phyloP scores from a whole-genome alignment of 2,113 vertebrate genomes.

The Laterallus jamaicensis region DNA sequence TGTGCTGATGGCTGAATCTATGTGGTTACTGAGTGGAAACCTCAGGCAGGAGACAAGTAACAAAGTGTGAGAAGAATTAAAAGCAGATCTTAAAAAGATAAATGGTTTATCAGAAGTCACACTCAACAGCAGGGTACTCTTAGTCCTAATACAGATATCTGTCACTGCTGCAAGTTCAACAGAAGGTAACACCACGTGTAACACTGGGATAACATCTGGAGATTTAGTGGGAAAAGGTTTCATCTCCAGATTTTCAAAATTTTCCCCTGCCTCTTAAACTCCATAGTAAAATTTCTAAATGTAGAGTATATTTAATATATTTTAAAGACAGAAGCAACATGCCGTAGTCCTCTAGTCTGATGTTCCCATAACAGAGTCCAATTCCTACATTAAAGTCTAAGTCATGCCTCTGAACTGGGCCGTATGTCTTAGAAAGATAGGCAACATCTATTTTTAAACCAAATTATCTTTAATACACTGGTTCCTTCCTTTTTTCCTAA shows the following conservation, averaged over 20 bases:
- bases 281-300: not conserved
- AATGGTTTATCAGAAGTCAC: not conserved
- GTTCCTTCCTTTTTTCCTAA: conserved; percentile 56
- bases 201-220: not conserved
- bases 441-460: not conserved
- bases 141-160: not conserved
- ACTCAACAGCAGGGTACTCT: not conserved
- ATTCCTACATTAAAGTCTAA: not conserved
- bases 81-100: not conserved
- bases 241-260: not conserved
- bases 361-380: not conserved
- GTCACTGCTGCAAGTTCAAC: not conserved
- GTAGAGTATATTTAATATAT: not conserved
- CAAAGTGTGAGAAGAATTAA: not conserved
- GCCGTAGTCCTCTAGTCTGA: not conserved
- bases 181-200: not conserved
- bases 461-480: conserved; percentile 48
- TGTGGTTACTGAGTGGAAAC: not conserved
- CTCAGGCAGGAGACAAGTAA: not conserved
- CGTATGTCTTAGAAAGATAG: not conserved
- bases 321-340: not conserved
- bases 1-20: not conserved
- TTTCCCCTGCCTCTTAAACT: not conserved
- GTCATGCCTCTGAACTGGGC: not conserved
- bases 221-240: not conserved